These are phyloP conservation scores for Cerceris ruficornis DNA, from an alignment of 2,888 invertebrate species.

Conservation along the genomic window DNA sequence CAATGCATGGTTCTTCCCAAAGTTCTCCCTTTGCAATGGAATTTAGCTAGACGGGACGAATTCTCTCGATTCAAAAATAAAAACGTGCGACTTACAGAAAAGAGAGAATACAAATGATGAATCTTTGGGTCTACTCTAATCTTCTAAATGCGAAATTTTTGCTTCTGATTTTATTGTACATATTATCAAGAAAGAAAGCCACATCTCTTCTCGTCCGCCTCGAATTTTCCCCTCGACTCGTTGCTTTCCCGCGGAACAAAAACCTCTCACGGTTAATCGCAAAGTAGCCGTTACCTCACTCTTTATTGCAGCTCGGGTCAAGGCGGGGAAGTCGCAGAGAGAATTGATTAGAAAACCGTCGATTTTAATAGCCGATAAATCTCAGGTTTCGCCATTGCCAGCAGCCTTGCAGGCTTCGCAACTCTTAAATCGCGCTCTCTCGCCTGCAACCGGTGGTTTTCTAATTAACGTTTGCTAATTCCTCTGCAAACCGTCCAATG, in stretches of 20 bases:
- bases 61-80: no score
- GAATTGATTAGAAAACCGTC: conserved; percentile 57
- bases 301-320: conserved; percentile 18
- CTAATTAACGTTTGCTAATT: conserved; percentile 59
- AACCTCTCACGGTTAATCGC: neutral
- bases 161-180: no score
- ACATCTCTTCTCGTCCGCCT: neutral
- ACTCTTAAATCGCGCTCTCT: conserved; percentile 26
- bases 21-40: no score
- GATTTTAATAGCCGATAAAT: conserved; percentile 58
- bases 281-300: neutral
- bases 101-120: no score
- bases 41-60: no score
- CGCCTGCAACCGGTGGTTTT: conserved; percentile 43
- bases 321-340: conserved; percentile 34
- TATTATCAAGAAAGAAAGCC: neutral
- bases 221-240: neutral
- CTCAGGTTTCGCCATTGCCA: conserved; percentile 50
- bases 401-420: conserved; percentile 35
- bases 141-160: no score
- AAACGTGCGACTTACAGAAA: no score
- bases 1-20: no score
- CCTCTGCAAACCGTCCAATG: conserved; percentile 38
- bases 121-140: no score
- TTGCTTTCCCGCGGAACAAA: neutral